Conservation (phyloP, 2,888 invertebrate genomes). For the Ochropleura plecta region DNA sequence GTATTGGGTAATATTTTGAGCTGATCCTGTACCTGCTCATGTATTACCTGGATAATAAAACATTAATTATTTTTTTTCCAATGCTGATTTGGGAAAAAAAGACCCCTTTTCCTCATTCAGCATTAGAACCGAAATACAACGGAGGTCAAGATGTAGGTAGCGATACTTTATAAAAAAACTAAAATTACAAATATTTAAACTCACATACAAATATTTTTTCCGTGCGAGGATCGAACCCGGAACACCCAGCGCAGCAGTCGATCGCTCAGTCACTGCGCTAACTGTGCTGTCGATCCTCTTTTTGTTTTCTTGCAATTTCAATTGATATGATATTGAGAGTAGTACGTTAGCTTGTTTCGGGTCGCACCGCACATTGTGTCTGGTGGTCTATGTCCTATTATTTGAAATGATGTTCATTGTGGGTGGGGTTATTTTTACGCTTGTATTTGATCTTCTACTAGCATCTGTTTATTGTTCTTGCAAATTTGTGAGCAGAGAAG, state of each 20-base stretch:
- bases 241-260: too few relatives aligned
- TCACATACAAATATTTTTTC: too few relatives aligned
- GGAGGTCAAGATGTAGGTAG: too few relatives aligned
- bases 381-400: background rate
- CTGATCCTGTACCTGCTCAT: too few relatives aligned
- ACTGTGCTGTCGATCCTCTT: background rate
- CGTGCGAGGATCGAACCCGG: too few relatives aligned
- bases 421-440: background rate
- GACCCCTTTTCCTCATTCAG: background rate
- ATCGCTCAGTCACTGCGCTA: too few relatives aligned
- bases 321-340: background rate
- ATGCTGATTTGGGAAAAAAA: background rate
- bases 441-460: background rate
- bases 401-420: background rate
- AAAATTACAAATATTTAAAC: too few relatives aligned
- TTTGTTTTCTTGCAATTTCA: background rate
- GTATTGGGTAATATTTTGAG: too few relatives aligned
- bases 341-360: background rate
- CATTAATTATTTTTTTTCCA: too few relatives aligned
- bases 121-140: background rate
- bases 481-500: background rate
- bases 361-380: background rate
- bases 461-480: background rate
- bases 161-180: too few relatives aligned
- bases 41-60: too few relatives aligned